phyloP scores from a whole-genome alignment of 1,140 invertebrate genomes.

The Vanessa atalanta region DNA sequence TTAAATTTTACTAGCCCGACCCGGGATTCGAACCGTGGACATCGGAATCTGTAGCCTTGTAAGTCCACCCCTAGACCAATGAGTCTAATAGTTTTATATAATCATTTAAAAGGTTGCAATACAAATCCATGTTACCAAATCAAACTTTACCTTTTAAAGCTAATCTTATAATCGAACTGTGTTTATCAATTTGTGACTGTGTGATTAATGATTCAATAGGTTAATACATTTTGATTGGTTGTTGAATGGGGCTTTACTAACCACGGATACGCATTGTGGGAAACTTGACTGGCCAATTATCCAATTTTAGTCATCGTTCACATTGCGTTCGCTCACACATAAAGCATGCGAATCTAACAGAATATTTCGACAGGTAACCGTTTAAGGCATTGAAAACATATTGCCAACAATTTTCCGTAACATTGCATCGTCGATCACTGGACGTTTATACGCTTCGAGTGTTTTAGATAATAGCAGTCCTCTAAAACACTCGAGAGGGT shows the following conservation, averaged over 20 bases:
- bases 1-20: not conserved
- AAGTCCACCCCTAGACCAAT: too few species aligned
- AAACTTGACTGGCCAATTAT: slow-evolving; percentile 54
- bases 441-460: slow-evolving; percentile 53
- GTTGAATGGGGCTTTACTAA: slow-evolving; percentile 43
- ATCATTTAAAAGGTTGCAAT: not conserved
- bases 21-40: too few species aligned
- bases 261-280: slow-evolving; percentile 48
- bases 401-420: slow-evolving; percentile 48
- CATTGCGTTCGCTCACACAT: slow-evolving; percentile 35
- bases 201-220: slow-evolving; percentile 50
- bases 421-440: slow-evolving; percentile 57
- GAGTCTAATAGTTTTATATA: too few species aligned
- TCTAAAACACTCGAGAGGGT: slow-evolving; percentile 73
- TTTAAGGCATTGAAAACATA: slow-evolving; percentile 50
- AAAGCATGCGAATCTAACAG: slow-evolving; percentile 37
- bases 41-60: too few species aligned
- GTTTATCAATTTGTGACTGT: slow-evolving; percentile 45
- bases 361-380: slow-evolving; percentile 52
- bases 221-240: slow-evolving; percentile 48
- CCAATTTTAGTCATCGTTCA: slow-evolving; percentile 60
- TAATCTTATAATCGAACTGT: slow-evolving; percentile 46
- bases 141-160: slow-evolving; percentile 36
- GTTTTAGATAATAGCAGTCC: slow-evolving; percentile 67
- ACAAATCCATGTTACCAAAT: not conserved